phyloP scores from a whole-genome alignment of 2,888 invertebrate species.

The Cerceris rybyensis region DNA sequence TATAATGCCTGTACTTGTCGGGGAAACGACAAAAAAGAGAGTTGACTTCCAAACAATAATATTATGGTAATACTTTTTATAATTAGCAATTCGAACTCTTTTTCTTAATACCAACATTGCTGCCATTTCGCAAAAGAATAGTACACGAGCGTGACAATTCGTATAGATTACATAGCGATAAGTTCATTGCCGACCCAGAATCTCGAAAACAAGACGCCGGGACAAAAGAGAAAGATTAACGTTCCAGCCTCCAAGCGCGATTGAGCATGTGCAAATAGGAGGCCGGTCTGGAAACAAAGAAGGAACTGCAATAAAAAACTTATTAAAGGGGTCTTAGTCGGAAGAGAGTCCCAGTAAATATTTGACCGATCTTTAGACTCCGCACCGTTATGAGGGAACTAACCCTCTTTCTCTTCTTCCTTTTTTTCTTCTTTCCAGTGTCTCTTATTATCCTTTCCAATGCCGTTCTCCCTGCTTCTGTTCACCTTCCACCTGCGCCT shows the following conservation, averaged over 20 bases:
- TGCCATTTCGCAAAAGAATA: no score
- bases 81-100: no score
- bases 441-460: neutral
- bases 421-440: neutral
- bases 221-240: conserved; percentile 4
- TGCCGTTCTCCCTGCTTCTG: neutral
- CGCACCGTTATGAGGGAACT: conserved; percentile 71
- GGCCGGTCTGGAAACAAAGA: conserved; percentile 64
- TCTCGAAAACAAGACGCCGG: conserved; percentile 1
- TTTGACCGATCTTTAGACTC: conserved; percentile 75
- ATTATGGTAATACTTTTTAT: no score
- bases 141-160: no score
- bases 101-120: no score
- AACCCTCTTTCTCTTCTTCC: conserved; percentile 21
- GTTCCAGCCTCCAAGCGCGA: conserved; percentile 40
- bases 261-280: conserved; percentile 64
- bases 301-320: conserved; percentile 76
- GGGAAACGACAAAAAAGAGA: no score
- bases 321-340: conserved; percentile 69
- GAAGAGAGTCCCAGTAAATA: conserved; percentile 74
- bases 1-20: no score
- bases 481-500: conserved; percentile 15
- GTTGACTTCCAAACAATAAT: no score
- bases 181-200: neutral
- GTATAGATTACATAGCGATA: neutral